Conservation (phyloP, 2,113 vertebrate species). For the Xiphophorus couchianus region DNA sequence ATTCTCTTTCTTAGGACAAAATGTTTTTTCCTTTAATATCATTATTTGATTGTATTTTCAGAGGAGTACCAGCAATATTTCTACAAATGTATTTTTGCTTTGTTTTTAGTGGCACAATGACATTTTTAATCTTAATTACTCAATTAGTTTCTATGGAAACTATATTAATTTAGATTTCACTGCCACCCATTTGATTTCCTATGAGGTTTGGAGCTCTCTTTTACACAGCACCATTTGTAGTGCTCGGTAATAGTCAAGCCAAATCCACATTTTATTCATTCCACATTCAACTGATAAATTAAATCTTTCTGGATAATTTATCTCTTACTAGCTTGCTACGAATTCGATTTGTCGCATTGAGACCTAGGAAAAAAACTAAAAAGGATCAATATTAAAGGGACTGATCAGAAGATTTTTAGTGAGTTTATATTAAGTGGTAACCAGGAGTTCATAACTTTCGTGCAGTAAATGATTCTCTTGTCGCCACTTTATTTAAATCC, state of each 20-base stretch:
- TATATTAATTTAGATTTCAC: not conserved
- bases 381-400: not conserved
- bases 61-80: not conserved
- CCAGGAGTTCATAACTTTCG: too few relatives aligned
- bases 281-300: too few relatives aligned
- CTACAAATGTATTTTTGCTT: not conserved
- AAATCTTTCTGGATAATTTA: conserved; percentile 3
- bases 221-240: too few relatives aligned
- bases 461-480: too few relatives aligned
- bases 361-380: not conserved
- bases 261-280: too few relatives aligned
- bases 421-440: not conserved
- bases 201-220: too few relatives aligned
- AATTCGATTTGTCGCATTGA: not conserved
- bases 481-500: too few relatives aligned
- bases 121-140: not conserved
- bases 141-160: not conserved
- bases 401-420: not conserved
- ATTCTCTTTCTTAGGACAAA: not conserved
- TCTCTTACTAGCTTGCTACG: not conserved
- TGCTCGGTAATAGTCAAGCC: too few relatives aligned
- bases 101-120: not conserved
- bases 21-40: not conserved
- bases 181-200: not conserved
- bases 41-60: not conserved